Conservation (phyloP, 92 coral and sea anemone genomes). For the Zoanthus sansibaricus region DNA sequence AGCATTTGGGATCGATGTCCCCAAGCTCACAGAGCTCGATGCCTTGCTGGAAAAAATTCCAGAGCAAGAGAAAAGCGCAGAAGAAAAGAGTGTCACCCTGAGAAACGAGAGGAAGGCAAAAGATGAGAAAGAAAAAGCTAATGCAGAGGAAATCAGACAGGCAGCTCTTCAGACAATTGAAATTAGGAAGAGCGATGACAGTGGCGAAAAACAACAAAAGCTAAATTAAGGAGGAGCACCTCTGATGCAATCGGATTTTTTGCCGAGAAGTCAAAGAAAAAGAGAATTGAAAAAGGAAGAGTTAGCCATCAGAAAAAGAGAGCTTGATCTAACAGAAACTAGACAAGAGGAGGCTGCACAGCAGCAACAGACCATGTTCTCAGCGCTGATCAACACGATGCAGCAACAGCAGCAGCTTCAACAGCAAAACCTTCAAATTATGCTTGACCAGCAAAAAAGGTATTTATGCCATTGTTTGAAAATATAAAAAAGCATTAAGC, state of each 20-base stretch:
- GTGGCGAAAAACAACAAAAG: conserved; percentile 44
- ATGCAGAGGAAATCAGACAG: conserved; percentile 51
- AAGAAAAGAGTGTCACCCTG: conserved; percentile 43
- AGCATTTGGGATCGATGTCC: conserved; percentile 32
- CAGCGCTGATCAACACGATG: conserved; percentile 53
- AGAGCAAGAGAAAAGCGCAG: conserved; percentile 49
- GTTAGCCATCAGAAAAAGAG: conserved; percentile 52
- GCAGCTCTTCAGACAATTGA: conserved; percentile 48
- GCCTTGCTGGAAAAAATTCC: conserved; percentile 48
- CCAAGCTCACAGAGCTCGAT: conserved; percentile 31
- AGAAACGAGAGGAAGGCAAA: conserved; percentile 44
- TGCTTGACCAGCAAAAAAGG: conserved; percentile 46
- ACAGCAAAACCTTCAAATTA: conserved; percentile 48
- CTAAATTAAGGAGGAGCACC: conserved; percentile 45
- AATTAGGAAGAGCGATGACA: conserved; percentile 44
- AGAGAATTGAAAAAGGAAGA: conserved; percentile 49
- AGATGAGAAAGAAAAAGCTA: conserved; percentile 48
- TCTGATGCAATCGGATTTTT: conserved; percentile 51
- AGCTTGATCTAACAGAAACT: conserved; percentile 59
- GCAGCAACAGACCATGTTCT: conserved; percentile 60
- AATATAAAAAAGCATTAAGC: conserved; percentile 53
- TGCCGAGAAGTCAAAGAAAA: conserved; percentile 34
- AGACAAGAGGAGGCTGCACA: conserved; percentile 53
- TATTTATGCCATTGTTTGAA: conserved; percentile 58
- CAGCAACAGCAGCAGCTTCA: conserved; percentile 59